Conservation (phyloP, 2,113 vertebrate species). For the Tympanuchus pallidicinctus region DNA sequence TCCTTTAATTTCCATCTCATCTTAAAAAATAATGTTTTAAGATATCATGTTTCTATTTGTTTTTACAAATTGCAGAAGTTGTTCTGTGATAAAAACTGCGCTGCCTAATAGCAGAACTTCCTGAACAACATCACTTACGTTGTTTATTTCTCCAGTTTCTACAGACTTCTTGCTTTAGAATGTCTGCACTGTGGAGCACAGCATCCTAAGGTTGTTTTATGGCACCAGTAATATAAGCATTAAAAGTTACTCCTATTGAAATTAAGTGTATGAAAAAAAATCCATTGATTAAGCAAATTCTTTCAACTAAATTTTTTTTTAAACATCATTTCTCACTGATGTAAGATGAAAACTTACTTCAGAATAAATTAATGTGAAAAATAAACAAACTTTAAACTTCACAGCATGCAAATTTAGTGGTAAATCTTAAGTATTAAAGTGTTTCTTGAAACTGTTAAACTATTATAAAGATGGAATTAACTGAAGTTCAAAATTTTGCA, state of each 20-base stretch:
- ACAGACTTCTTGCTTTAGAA: not conserved
- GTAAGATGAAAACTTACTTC: not conserved
- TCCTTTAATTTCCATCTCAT: not conserved
- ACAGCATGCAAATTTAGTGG: not conserved
- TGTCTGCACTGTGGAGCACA: not conserved
- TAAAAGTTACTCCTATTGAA: not conserved
- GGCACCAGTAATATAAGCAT: not conserved
- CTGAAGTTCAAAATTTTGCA: not conserved
- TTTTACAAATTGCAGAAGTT: not conserved
- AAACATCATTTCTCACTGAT: not conserved
- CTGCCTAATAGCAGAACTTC: not conserved
- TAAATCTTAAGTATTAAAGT: not conserved
- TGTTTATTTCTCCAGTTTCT: not conserved
- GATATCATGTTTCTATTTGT: not conserved
- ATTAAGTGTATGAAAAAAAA: not conserved
- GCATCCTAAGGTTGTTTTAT: not conserved
- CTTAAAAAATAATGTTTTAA: not conserved
- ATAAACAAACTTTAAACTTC: not conserved
- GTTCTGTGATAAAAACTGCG: rapidly evolving
- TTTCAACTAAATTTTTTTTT: not conserved
- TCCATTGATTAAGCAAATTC: not conserved
- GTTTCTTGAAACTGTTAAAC: not conserved
- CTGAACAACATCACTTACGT: not conserved
- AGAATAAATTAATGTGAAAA: not conserved
- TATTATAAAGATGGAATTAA: not conserved